Base-by-base conservation (phyloP, 2,888 invertebrate species). In the Cephus nigrinus region DNA sequence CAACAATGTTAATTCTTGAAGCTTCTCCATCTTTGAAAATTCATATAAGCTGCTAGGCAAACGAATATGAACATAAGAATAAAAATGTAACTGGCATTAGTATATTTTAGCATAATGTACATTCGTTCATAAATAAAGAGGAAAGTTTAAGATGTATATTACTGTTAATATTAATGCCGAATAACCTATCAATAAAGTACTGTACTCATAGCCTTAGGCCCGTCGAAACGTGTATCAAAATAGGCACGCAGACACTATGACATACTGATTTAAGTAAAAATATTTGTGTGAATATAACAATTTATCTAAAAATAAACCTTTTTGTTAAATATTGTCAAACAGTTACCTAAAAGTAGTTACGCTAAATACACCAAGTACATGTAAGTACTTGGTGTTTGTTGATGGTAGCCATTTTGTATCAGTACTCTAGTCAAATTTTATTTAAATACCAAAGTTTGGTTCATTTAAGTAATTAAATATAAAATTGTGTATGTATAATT, bases 131-230 rank as follows among this genome's bases (percentile, higher is more conserved):
- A 55, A 9, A 55, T 55, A 55, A 55, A 9, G 2, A 55, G 55
- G 9, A 55, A 23, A 55, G 23, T 55, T 55, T 5, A 55, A 55
- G 23, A 9, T 55, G 23, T 55, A 36, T 15, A 40, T 1, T 23
- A 55, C 23, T 55, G 1, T 23, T 55, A 23, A 23, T 55, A 55
- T 55, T 9, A 55, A 5, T 55, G 23, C 23, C 2, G 2, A 23
- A 55, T 55, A 23, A 55, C 55, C 55, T 55, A 55, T 23, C 23
- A 55, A 55, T 2, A 9, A 55, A 55, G 9, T 23, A 55, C 55
- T 55, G 9, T 86, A 90, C 90, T 86, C 84, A 86, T 74, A 84
- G 80, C 68, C 84, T 80, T 75, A 88, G 35, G 23, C 88, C 86
- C 30, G 80, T 84, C 3, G 90, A 88, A 30, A 86, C 80, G 34